Percentiles rank a stretch among this genome's conserved stretches.
Conservation (phyloP, 2,888 invertebrate genomes). For the Toxonevra muliebris region DNA sequence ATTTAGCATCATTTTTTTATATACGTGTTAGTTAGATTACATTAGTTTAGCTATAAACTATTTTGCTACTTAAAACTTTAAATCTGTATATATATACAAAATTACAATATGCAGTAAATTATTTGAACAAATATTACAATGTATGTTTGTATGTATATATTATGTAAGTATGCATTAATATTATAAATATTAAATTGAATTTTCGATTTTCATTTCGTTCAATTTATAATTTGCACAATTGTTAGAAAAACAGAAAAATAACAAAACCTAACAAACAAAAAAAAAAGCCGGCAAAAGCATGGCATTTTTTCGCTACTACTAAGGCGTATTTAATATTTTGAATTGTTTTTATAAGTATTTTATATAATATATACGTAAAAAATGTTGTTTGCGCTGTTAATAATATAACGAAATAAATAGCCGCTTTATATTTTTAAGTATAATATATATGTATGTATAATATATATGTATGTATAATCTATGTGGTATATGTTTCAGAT, state of each 20-base stretch:
- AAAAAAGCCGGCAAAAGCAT: not conserved
- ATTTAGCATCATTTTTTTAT: too few species aligned
- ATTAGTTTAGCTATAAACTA: too few species aligned
- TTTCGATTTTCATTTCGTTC: not conserved
- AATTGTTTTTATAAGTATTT: not conserved
- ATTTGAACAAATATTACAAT: not conserved
- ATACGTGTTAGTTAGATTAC: too few species aligned
- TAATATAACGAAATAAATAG: too few species aligned
- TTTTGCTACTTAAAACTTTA: too few species aligned
- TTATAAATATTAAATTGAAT: not conserved
- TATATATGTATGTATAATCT: not conserved
- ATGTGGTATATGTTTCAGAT: not conserved
- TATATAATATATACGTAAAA: not conserved
- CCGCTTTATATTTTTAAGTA: too few species aligned
- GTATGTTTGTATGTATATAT: constrained; percentile 14
- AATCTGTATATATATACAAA: too few species aligned
- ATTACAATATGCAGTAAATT: too few species aligned
- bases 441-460: not conserved
- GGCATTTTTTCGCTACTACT: not conserved
- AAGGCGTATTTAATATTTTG: not conserved
- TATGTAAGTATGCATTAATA: constrained; percentile 6
- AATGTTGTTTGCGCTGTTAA: too few species aligned
- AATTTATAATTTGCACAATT: not conserved
- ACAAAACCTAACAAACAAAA: not conserved
- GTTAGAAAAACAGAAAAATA: not conserved